These are phyloP conservation scores for Cyprinodon diabolis DNA, from an alignment of 2,797 vertebrate species.

Conservation along the genomic window DNA sequence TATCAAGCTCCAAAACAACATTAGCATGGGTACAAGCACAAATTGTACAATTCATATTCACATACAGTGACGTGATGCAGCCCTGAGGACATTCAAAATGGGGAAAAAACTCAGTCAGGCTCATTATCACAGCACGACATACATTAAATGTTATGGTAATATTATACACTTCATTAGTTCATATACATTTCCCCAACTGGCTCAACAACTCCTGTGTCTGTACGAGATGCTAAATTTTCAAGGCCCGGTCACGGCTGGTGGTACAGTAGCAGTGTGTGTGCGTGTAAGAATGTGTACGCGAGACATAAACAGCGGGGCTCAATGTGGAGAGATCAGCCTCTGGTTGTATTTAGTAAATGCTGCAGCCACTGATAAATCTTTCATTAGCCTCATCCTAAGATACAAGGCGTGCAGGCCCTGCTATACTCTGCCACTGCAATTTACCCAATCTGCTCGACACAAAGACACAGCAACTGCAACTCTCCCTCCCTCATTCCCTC, in stretches of 20 bases:
- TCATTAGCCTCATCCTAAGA: conserved; percentile 87
- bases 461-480: conserved; percentile 78
- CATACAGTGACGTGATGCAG: conserved; percentile 67
- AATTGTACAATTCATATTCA: conserved; percentile 68
- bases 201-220: conserved; percentile 75
- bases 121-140: conserved; percentile 83
- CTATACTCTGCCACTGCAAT: conserved; percentile 82
- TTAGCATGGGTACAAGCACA: conserved; percentile 48
- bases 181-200: conserved; percentile 79
- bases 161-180: conserved; percentile 86
- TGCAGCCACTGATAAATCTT: conserved; percentile 88
- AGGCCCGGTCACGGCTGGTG: conserved; percentile 76
- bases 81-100: conserved; percentile 79
- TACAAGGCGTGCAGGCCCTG: conserved; percentile 78
- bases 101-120: conserved; percentile 71
- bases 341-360: conserved; percentile 87
- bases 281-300: conserved; percentile 66
- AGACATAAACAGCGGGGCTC: conserved; percentile 80
- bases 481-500: conserved; percentile 54
- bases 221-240: conserved; percentile 79
- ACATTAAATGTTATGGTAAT: conserved; percentile 84
- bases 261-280: conserved; percentile 65
- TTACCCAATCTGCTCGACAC: conserved; percentile 81
- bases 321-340: conserved; percentile 82
- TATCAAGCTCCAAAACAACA: conserved; percentile 58